A percentile compares a stretch with the other conserved stretches of the same genome.
phyloP scores from a whole-genome alignment of 2,888 invertebrate genomes.

The Euzophera pinguis region DNA sequence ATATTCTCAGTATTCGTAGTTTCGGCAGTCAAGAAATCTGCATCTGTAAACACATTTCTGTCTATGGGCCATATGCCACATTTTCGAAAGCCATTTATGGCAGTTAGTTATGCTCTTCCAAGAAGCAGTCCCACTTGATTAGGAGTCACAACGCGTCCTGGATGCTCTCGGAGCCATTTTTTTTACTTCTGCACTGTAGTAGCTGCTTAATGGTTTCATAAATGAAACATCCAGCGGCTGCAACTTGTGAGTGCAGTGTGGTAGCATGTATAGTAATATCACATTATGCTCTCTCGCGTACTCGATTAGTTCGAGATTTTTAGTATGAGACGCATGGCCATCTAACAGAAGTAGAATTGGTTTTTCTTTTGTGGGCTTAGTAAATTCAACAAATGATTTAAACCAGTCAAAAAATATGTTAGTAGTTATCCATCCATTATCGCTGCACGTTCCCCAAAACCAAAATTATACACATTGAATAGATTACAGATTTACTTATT shows the following conservation, averaged over 20 bases:
- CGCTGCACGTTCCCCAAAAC: conserved; percentile 26
- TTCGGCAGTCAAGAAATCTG: conserved; percentile 21
- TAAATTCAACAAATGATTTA: conserved; percentile 31
- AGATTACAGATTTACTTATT: too few species aligned
- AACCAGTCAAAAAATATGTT: conserved; percentile 34
- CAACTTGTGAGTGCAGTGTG: conserved; percentile 35
- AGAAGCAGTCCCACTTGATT: conserved; percentile 29
- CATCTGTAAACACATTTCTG: conserved; percentile 20
- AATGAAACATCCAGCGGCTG: conserved; percentile 36
- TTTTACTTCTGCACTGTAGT: conserved; percentile 28
- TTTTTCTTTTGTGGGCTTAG: conserved; percentile 21
- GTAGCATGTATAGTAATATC: conserved; percentile 34
- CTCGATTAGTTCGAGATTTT: conserved; percentile 29
- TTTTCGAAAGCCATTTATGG: conserved; percentile 24
- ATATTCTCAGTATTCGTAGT: conserved; percentile 12
- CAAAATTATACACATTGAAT: too few species aligned
- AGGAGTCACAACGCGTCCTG: conserved; percentile 30
- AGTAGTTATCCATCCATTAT: conserved; percentile 34
- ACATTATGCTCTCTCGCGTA: conserved; percentile 30
- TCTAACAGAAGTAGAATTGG: conserved; percentile 37
- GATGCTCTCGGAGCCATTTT: conserved; percentile 30
- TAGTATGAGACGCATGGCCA: conserved; percentile 31
- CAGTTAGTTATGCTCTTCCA: conserved; percentile 28
- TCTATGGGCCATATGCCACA: conserved; percentile 22
- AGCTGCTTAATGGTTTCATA: conserved; percentile 31